phyloP scores from a whole-genome alignment of 2,797 vertebrate species.

The Urophycis tenuis region DNA sequence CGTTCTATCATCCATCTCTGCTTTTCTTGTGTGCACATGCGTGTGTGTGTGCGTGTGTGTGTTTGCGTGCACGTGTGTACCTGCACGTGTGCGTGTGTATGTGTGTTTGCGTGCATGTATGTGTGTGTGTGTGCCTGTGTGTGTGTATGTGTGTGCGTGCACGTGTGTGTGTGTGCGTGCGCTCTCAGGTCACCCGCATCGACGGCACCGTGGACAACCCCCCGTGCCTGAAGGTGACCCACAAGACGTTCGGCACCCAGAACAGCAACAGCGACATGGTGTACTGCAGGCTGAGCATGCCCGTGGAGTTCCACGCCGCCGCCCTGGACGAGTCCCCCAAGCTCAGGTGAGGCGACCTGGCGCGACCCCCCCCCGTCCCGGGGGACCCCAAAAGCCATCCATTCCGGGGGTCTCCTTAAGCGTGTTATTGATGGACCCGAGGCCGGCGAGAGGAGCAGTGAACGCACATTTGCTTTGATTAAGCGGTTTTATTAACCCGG shows the following conservation, averaged over 20 bases:
- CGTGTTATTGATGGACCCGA: neutral
- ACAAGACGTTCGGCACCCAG: slow-evolving; percentile 96
- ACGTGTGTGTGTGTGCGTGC: neutral
- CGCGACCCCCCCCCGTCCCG: neutral
- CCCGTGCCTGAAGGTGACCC: slow-evolving; percentile 92
- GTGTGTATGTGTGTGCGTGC: neutral
- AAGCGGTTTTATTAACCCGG: neutral
- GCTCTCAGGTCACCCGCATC: slow-evolving; percentile 86
- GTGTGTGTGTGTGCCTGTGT: neutral
- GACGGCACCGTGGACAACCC: slow-evolving; percentile 91
- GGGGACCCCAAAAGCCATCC: neutral
- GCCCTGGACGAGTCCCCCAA: slow-evolving; percentile 75
- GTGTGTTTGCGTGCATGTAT: neutral
- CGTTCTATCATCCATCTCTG: neutral
- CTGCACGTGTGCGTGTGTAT: neutral
- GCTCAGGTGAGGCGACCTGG: slow-evolving; percentile 64
- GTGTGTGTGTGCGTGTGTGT: neutral
- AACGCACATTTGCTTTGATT: neutral
- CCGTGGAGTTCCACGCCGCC: slow-evolving; percentile 79
- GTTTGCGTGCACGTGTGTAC: neutral
- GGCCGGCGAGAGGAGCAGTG: neutral
- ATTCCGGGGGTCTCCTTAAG: neutral
- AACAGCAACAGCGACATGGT: slow-evolving; percentile 90
- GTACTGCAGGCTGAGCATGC: slow-evolving; percentile 94
- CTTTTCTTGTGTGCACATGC: neutral